Evolutionary conservation across 2,888 invertebrate species (phyloP), one percentile per base, ranked within the genome.

Genomic region (Esperia sulphurella): DNA sequence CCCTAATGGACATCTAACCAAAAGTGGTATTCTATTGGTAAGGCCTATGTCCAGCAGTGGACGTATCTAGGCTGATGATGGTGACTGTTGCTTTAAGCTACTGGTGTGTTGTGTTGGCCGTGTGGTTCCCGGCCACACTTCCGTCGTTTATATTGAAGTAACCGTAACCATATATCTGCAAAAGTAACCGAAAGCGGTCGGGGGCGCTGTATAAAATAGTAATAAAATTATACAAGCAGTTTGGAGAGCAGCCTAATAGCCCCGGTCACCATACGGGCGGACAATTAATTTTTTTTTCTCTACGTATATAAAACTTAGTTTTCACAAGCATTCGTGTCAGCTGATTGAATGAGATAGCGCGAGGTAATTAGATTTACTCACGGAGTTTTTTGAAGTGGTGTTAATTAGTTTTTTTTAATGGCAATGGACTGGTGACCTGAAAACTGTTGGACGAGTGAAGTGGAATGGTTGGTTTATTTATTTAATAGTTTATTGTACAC

Each of bases 161-260:
- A 41, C 8, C 31, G 31, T n/a, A 13, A 35, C 42, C 2, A 13
- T 13, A 29, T 14, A 39, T 40, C 49, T 43, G 33, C 13, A 42
- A 51, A 49, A 57, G 52, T 52, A 55, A 53, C 55, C 52, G 40
- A 43, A 45, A 47, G 51, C 48, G 46, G 43, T 40, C 37, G 54
- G 51, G 52, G 50, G 49, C 53, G 54, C 57, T 62, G 70, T 59
- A 70, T 71, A 70, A 71, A 68, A 69, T 61, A 49, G 54, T 62
- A 61, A 69, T 71, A 68, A 72, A 67, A 72, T 72, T 71, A 70
- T 71, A 65, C 71, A 66, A 60, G 57, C 61, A 49, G 61, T 69
- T 59, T 66, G 62, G 65, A 66, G 54, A 55, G 53, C 43, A 49
- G 60, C 65, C 65, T 65, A 66, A 65, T 65, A 58, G 58, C 60